Conservation (phyloP, 2,797 vertebrate species). For the Scleropages formosus region DNA sequence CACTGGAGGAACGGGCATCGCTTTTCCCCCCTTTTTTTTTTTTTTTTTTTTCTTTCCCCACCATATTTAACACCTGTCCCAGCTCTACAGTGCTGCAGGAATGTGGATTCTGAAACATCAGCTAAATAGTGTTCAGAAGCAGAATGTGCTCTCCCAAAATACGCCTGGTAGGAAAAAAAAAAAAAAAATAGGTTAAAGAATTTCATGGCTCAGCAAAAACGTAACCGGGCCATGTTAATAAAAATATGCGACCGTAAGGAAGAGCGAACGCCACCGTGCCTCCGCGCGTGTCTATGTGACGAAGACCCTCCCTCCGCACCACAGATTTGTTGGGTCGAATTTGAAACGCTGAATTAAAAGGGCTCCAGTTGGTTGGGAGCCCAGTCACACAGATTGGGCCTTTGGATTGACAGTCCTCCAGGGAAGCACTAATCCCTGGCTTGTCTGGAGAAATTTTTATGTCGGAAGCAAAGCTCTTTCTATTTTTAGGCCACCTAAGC, state of each 20-base stretch:
- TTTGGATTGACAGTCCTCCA: constrained; percentile 69
- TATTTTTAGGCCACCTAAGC: constrained; percentile 67
- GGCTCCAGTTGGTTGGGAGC: constrained; percentile 61
- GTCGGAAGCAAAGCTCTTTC: constrained; percentile 63
- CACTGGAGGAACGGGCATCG: neutral
- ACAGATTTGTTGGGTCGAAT: neutral
- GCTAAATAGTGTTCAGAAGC: constrained; percentile 6
- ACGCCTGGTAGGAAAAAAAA: constrained; percentile 7
- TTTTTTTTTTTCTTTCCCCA: too few species aligned
- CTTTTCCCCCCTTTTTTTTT: neutral
- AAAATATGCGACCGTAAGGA: neutral
- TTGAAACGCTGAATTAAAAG: constrained; percentile 59
- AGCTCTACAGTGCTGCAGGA: too few species aligned
- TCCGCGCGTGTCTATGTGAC: neutral
- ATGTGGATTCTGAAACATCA: neutral
- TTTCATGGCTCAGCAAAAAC: neutral
- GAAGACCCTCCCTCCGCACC: neutral
- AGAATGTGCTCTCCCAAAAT: neutral
- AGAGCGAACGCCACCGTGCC: constrained; percentile 14
- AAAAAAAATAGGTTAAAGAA: too few species aligned
- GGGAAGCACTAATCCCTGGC: constrained; percentile 69
- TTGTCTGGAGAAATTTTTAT: constrained; percentile 66
- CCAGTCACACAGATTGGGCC: constrained; percentile 63
- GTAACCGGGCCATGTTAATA: neutral
- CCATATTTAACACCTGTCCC: neutral